Base-by-base conservation (phyloP, 2,113 vertebrate species). In the Saguinus midas region DNA sequence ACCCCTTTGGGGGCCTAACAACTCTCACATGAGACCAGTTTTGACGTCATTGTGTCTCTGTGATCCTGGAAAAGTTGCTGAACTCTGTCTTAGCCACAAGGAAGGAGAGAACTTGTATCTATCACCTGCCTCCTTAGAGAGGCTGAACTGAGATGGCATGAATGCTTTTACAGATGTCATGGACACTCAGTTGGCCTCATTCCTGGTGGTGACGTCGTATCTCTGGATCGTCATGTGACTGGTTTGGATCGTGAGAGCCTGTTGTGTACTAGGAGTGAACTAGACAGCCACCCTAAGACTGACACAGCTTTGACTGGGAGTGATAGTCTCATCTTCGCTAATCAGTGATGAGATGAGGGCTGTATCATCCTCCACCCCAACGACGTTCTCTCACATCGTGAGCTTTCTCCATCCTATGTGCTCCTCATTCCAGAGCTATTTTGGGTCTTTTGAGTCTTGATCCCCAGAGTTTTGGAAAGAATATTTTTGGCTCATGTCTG, bases 251-350 rank as follows among this genome's bases (percentile, higher is more conserved):
- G 11, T 73, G 13, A 25, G 29, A 72, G 52, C 55, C 43, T 25
- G 0, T 58, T 17, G n/a, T 7, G 87, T 23, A 18, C 14, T 29
- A 32, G 5, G 32, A 5, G 20, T 27, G 23, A 66, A 21, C 43
- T n/a, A 61, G 23, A 14, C 14, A 23, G 50, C 70, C 37, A 10
- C 20, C 37, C 37, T n/a, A 23, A 7, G 27, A 55, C 40, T 81
- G 18, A 21, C 4, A 45, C 37, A 9, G 27, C 90, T 6, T 6
- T 23, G 61, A 35, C n/a, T 37, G 32, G 16, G 25, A 52, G 73
- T 6, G 11, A 6, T 25, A 6, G 1, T 16, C 21, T 21, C 1
- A 0, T 27, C 48, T 8, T 40, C 16, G 43, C 50, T 27, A 4
- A 76, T 72, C 50, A 1, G 58, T 20, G 45, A 20, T 29, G 7